A percentile compares a stretch with the other conserved stretches of the same genome.
These are phyloP conservation scores for Drosophila fulvimacula DNA, from an alignment of 2,888 invertebrate species.

Conservation along the genomic window DNA sequence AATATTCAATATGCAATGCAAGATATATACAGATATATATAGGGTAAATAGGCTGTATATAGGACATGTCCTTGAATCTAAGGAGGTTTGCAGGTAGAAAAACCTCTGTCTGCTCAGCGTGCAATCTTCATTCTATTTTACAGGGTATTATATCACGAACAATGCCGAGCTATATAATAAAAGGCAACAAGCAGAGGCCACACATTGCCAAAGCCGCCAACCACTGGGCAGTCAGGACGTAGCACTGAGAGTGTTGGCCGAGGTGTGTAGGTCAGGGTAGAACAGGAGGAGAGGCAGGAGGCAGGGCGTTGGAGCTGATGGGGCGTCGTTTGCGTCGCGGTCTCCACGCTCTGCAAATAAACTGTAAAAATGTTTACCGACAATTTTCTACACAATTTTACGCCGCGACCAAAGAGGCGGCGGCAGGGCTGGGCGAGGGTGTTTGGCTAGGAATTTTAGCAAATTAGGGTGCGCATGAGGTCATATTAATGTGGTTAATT, in stretches of 20 bases:
- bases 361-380: slow-evolving; percentile 80
- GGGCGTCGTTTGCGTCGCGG: slow-evolving; percentile 44
- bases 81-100: not conserved
- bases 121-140: not conserved
- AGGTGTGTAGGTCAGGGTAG: not conserved
- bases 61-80: not conserved
- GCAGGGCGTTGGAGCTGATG: not conserved
- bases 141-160: slow-evolving; percentile 48
- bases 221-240: slow-evolving; percentile 29
- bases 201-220: slow-evolving; percentile 29
- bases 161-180: slow-evolving; percentile 52
- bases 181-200: slow-evolving; percentile 52
- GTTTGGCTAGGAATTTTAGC: slow-evolving; percentile 58
- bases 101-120: not conserved
- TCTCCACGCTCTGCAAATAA: slow-evolving; percentile 71
- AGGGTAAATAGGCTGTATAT: fast-evolving
- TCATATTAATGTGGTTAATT: slow-evolving; percentile 81
- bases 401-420: slow-evolving; percentile 38
- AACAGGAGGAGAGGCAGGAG: fast-evolving
- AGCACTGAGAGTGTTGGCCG: not conserved
- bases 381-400: slow-evolving; percentile 80
- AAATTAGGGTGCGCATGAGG: slow-evolving; percentile 79
- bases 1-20: no score
- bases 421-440: slow-evolving; percentile 3
- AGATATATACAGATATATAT: not conserved